Conservation (phyloP, 2,797 vertebrate genomes). For the Amblyraja radiata region DNA sequence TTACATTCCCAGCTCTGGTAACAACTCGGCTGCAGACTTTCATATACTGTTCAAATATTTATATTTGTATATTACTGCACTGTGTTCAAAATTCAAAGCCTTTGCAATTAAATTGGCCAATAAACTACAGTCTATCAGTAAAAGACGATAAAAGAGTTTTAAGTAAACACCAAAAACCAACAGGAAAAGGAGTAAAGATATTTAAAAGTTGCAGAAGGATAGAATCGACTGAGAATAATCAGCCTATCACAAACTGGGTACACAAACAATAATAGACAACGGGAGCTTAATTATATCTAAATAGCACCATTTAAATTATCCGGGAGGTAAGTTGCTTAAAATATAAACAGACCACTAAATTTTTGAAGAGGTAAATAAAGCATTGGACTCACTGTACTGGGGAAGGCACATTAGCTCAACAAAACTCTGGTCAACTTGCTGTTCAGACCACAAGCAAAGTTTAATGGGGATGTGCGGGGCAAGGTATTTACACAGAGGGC, state of each 20-base stretch:
- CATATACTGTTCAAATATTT: constrained; percentile 72
- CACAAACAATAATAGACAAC: constrained; percentile 32
- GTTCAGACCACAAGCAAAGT: no score
- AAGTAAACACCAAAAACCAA: constrained; percentile 68
- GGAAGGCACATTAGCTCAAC: background rate
- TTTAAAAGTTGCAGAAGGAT: constrained; percentile 49
- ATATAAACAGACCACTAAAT: constrained; percentile 36
- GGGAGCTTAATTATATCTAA: constrained; percentile 36
- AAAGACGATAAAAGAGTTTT: constrained; percentile 62
- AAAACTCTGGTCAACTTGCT: background rate
- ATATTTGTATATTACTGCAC: constrained; percentile 58
- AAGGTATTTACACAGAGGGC: no score
- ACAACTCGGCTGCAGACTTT: constrained; percentile 51
- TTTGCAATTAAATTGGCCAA: constrained; percentile 56
- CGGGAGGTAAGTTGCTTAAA: constrained; percentile 27
- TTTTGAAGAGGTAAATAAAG: constrained; percentile 36
- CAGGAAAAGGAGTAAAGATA: constrained; percentile 68
- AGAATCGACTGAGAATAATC: constrained; percentile 50
- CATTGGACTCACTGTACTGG: background rate
- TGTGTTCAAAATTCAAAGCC: constrained; percentile 50
- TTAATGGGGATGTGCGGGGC: no score
- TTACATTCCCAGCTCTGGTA: constrained; percentile 58
- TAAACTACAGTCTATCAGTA: constrained; percentile 68
- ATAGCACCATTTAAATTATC: constrained; percentile 36
- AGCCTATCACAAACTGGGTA: constrained; percentile 35